Evolutionary conservation across 2,797 vertebrate genomes (phyloP), one percentile per base, ranked within the genome.

Genomic region (Sphenodon punctatus): DNA sequence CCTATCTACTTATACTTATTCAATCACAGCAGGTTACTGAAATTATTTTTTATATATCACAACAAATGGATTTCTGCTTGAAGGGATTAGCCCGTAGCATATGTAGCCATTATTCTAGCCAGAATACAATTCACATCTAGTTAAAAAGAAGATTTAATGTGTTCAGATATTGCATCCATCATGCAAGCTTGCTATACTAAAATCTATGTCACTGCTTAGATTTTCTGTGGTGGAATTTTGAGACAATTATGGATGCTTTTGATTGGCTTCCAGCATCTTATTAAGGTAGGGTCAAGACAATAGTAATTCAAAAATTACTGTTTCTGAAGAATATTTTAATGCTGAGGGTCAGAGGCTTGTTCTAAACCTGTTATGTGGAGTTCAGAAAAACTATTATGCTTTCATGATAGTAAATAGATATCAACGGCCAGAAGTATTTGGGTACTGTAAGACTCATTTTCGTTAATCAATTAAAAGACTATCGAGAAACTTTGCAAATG

Each of bases 61-160:
- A 90, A 86, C 39, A 84, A 87, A 83, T n/a, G 30, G n/a, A n/a
- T 83, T 85, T 82, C 65, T 74, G 39, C 88, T 85, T 89, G 79
- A 79, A 53, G 46, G 86, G 78, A 83, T 80, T 83, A 85, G 80
- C 84, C 88, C 61, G 77, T 69, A 90, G 84, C 76, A 72, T 61
- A 71, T 27, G 72, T 4, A 75, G 10, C 46, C 56, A 78, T 88
- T 90, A 84, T 78, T 84, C 66, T 60, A 72, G 38, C 64, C 84
- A 22, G 69, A 84, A 88, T 45, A 73, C 55, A 75, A 78, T 60
- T 81, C 87, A 85, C 34, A 61, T 83, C 66, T 87, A 60, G 66
- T 83, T 86, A 83, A 81, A 72, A n/a, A 43, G 56, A 38, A 86
- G 63, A 77, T 30, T 59, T 71, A 83, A 74, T 19, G 61, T 56